These are phyloP conservation scores for Spheniscus humboldti DNA, from an alignment of 2,797 vertebrate species.

Conservation along the genomic window DNA sequence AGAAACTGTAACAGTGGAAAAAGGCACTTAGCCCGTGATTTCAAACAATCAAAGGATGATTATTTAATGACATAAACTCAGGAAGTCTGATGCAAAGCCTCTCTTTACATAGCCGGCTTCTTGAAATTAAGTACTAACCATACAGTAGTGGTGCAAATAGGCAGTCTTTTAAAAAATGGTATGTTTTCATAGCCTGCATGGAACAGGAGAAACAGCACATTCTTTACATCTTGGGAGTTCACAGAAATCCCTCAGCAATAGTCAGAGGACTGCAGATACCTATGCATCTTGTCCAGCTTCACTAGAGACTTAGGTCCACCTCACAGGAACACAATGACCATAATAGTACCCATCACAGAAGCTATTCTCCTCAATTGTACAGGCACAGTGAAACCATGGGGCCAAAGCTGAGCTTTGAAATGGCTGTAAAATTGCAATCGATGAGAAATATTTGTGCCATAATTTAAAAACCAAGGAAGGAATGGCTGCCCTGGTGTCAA, in stretches of 20 bases:
- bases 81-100: not conserved
- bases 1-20: not conserved
- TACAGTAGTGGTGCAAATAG: not conserved
- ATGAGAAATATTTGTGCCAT: conserved; percentile 66
- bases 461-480: conserved; percentile 69
- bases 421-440: conserved; percentile 67
- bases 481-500: conserved; percentile 64
- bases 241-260: conserved; percentile 31
- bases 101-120: not conserved
- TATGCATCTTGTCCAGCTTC: conserved; percentile 34
- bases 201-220: conserved; percentile 11
- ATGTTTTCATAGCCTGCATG: not conserved
- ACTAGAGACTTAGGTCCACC: conserved; percentile 33
- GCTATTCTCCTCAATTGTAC: conserved; percentile 71
- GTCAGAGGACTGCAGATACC: conserved; percentile 20
- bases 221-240: conserved; percentile 32
- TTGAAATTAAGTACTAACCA: not conserved
- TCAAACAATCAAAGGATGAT: not conserved
- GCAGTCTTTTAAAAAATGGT: not conserved
- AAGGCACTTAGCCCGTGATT: not conserved
- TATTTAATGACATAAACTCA: conserved; percentile 6
- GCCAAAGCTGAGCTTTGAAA: conserved; percentile 66
- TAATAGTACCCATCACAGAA: conserved; percentile 65
- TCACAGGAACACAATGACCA: conserved; percentile 59
- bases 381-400: conserved; percentile 60